A percentile compares a stretch with the other conserved stretches of the same genome.
Conservation (phyloP, 2,113 vertebrate genomes). For the Macquaria australasica region DNA sequence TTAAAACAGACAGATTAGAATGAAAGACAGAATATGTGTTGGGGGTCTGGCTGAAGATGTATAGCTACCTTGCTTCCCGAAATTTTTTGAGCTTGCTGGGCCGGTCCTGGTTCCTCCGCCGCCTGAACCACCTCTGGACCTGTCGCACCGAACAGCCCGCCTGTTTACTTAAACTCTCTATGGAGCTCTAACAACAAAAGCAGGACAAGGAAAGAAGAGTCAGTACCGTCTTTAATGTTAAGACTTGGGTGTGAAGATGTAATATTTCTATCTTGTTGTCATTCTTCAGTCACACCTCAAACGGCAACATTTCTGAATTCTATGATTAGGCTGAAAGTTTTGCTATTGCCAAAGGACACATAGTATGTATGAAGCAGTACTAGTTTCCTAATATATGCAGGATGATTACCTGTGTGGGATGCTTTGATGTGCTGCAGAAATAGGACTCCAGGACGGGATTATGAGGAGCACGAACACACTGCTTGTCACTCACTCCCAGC, state of each 20-base stretch:
- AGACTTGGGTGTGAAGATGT: not conserved
- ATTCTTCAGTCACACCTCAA: not conserved
- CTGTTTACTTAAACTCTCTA: conserved; percentile 82
- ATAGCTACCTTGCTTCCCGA: conserved; percentile 89
- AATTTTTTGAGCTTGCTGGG: conserved; percentile 96
- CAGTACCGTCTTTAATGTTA: not conserved
- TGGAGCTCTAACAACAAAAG: conserved; percentile 65
- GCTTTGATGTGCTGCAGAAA: conserved; percentile 86
- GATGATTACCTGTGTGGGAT: conserved; percentile 90
- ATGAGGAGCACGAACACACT: conserved; percentile 84
- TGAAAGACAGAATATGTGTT: not conserved
- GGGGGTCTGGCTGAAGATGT: not conserved
- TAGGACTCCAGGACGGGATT: conserved; percentile 88
- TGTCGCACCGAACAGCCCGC: conserved; percentile 85
- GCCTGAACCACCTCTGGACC: conserved; percentile 94
- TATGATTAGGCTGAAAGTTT: not conserved
- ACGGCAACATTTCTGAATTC: not conserved
- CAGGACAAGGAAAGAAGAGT: conserved; percentile 11
- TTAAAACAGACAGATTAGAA: not conserved
- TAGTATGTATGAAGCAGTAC: not conserved
- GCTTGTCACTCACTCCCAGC: conserved; percentile 90
- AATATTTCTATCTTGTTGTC: not conserved
- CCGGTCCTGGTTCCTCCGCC: conserved; percentile 93
- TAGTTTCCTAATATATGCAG: conserved; percentile 9
- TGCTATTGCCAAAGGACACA: not conserved